Evolutionary conservation across 2,888 invertebrate species (phyloP), one percentile per base, ranked within the genome.

Genomic region (Mythimna albipuncta): DNA sequence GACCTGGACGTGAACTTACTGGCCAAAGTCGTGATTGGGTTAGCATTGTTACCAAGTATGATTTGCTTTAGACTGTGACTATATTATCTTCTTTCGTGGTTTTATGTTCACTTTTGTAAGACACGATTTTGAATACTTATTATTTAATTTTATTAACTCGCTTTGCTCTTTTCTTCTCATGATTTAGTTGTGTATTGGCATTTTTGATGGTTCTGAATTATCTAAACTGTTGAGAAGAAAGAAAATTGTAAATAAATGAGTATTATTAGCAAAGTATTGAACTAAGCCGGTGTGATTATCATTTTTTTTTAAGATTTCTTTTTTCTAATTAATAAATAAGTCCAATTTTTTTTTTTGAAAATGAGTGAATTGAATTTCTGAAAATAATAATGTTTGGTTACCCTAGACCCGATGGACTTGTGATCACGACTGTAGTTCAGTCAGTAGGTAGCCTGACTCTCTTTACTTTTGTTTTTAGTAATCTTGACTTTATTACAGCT

Each of bases 1-100:
- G 89, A 88, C 88, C 90, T 85, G 81, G 64, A 81, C 79, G 83
- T 89, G 88, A 90, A 89, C 89, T 84, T 71, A 70, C 59, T 86
- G 88, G 85, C 85, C 77, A 72, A 11, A 82, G 81, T 89, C 89
- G 88, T 86, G 88, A 88, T 79, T 70, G 72, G 74, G 74, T 57
- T 64, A 61, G 72, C 63, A 64, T 64, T 59, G 76, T 77, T 78
- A 75, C 86, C 76, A 84, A 65, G 32, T 71, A 70, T 82, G 80
- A 70, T 80, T 73, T 73, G 57, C 62, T 75, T 74, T 58, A 61
- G 55, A 26, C 67, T 35, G 19, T 52, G 32, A 35, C 41, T 71
- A 13, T 44, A 44, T 69, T 69, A 44, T 38, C 13, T 44, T 35
- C 13, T 44, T 64, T 26, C 19, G 10, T 32, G 26, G 1, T 67